phyloP scores from a whole-genome alignment of 2,113 vertebrate genomes.

The Andinoacara biseriatus region DNA sequence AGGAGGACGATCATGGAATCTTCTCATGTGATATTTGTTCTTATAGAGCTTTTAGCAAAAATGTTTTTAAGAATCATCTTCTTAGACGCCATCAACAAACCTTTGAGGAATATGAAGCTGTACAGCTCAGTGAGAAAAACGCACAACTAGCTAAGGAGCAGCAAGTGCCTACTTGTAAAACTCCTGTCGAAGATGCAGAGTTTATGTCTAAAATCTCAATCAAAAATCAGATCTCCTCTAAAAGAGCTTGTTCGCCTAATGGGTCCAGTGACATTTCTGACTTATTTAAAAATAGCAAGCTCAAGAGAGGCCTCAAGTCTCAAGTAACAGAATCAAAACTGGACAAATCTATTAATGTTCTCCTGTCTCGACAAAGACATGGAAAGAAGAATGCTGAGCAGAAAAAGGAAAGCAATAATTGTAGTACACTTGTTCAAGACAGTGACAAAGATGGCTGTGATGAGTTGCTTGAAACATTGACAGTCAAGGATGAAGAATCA shows the following conservation, averaged over 20 bases:
- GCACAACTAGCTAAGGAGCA: slow-evolving; percentile 41
- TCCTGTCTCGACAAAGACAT: slow-evolving; percentile 83
- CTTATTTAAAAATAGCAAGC: slow-evolving; percentile 86
- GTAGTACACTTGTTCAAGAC: slow-evolving; percentile 77
- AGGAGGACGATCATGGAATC: slow-evolving; percentile 1
- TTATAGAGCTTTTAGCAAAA: slow-evolving; percentile 87
- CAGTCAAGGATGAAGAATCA: slow-evolving; percentile 83
- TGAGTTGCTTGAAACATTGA: slow-evolving; percentile 71
- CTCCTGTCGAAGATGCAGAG: slow-evolving; percentile 58
- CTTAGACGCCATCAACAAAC: slow-evolving; percentile 85
- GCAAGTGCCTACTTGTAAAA: slow-evolving; percentile 34
- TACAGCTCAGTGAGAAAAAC: slow-evolving; percentile 36
- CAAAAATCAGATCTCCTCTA: slow-evolving; percentile 60
- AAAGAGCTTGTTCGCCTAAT: slow-evolving; percentile 61
- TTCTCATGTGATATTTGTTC: slow-evolving; percentile 90
- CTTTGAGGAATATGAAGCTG: slow-evolving; percentile 59
- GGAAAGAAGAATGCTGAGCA: slow-evolving; percentile 78
- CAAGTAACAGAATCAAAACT: slow-evolving; percentile 85
- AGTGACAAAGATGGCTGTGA: slow-evolving; percentile 77
- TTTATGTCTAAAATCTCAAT: slow-evolving; percentile 70
- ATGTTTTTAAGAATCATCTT: slow-evolving; percentile 89
- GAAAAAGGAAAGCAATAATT: slow-evolving; percentile 80
- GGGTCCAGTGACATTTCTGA: slow-evolving; percentile 84
- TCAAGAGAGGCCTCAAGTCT: slow-evolving; percentile 86
- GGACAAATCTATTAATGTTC: slow-evolving; percentile 86